Base-by-base conservation (phyloP, 2,113 vertebrate genomes). In the Orthonyx spaldingii region DNA sequence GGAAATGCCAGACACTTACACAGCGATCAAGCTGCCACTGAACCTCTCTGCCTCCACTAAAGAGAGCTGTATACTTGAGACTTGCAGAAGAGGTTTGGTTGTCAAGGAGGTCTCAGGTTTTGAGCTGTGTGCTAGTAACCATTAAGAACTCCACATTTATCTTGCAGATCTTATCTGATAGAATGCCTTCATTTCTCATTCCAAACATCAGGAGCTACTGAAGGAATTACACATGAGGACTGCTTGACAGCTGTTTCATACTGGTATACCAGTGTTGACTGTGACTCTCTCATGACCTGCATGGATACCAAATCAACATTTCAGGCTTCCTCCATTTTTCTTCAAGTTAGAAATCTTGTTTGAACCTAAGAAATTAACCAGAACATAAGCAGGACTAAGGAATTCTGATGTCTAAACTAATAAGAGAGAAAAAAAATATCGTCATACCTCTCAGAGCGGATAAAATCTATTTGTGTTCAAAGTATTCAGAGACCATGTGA, bases 1-100 rank as follows among this genome's bases (percentile, higher is more conserved):
- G 90, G 76, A 90, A 93, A 88, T 84, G 71, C 55, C 90, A 92
- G 82, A 66, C 68, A 77, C 66, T 91, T 69, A 65, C 71, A 84
- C 39, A 89, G 15, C 11, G 42, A 80, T 63, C 79, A 90, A 79
- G 59, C 75, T 80, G n/a, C 63, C 79, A 81, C 47, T 77, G 85
- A 90, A 86, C 27, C 87, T 85, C 52, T 33, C 63, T 84, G 92
- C 55, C 39, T 77, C 24, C 46, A 15, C 68, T 65, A 13, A 77
- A 81, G 41, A 42, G 6, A 91, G 50, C 32, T 86, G 52, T 52
- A 9, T 64, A 70, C 60, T 66, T 77, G 50, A 74, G 47, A 50
- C 15, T 83, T 10, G 21, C 44, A 55, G 50, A 56, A 83, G 47
- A 61, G 23, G 19, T 69, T 59, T 83, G 20, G 9, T 49, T 78